These are phyloP conservation scores for Endotricha flammealis DNA, from an alignment of 2,888 invertebrate genomes.

Conservation along the genomic window DNA sequence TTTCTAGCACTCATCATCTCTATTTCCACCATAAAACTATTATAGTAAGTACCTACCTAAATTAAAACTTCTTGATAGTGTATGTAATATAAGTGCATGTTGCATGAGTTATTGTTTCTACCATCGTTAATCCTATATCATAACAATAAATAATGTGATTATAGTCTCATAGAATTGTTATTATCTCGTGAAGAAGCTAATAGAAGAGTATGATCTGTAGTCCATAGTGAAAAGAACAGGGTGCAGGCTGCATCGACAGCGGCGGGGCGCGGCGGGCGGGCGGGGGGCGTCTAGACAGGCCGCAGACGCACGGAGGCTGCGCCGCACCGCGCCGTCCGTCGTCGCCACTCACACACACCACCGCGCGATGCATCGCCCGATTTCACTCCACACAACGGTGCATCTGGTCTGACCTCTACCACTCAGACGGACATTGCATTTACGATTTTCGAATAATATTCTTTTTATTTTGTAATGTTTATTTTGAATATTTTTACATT, in stretches of 20 bases:
- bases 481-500: neutral
- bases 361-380: constrained; percentile 31
- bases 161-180: neutral
- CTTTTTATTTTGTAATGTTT: constrained; percentile 13
- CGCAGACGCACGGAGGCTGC: constrained; percentile 76
- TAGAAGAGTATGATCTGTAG: neutral
- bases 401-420: constrained; percentile 47
- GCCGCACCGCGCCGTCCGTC: constrained; percentile 32
- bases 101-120: too few relatives aligned
- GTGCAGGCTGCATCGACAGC: constrained; percentile 21
- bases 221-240: constrained; percentile 18
- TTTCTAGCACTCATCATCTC: too few relatives aligned
- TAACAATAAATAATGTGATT: too few relatives aligned
- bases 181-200: constrained; percentile 5
- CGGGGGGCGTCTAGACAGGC: constrained; percentile 71
- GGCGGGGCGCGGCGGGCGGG: constrained; percentile 26
- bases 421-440: constrained; percentile 40
- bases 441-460: constrained; percentile 29
- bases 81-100: too few relatives aligned
- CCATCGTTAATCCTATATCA: too few relatives aligned
- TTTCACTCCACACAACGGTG: constrained; percentile 28
- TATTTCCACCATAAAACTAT: too few relatives aligned
- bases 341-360: constrained; percentile 46
- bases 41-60: too few relatives aligned
- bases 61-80: too few relatives aligned